Conservation (phyloP, 2,113 vertebrate species). For the Hypocryptadius cinnamomeus region DNA sequence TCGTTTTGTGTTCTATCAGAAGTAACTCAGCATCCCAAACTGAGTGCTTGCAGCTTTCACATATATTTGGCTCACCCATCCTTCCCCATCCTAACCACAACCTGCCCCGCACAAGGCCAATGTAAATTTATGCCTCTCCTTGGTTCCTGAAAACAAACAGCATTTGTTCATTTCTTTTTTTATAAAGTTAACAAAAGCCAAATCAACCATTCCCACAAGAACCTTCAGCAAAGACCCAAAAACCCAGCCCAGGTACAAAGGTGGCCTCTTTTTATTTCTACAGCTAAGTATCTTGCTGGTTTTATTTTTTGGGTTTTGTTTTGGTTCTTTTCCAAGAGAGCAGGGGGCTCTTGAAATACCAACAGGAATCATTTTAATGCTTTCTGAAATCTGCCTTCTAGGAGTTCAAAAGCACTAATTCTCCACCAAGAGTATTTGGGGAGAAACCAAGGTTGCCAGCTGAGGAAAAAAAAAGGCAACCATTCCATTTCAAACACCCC, state of each 20-base stretch:
- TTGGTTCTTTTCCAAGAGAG: not conserved
- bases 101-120: not conserved
- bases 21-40: not conserved
- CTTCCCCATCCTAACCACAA: not conserved
- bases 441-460: not conserved
- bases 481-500: not conserved
- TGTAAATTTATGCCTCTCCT: not conserved
- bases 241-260: not conserved
- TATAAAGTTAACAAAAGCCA: not conserved
- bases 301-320: not conserved
- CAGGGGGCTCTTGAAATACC: not conserved
- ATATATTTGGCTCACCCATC: not conserved
- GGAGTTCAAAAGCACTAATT: not conserved
- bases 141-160: not conserved
- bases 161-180: not conserved
- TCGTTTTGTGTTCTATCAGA: not conserved
- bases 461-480: not conserved
- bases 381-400: conserved; percentile 7
- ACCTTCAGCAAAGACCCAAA: not conserved
- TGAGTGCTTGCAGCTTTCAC: not conserved
- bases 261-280: not conserved
- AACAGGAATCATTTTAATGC: conserved; percentile 1
- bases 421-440: not conserved
- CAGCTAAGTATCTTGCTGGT: not conserved
- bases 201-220: not conserved